Evolutionary conservation across 2,888 invertebrate genomes (phyloP), one percentile per base, ranked within the genome.

Genomic region (Noctua pronuba): DNA sequence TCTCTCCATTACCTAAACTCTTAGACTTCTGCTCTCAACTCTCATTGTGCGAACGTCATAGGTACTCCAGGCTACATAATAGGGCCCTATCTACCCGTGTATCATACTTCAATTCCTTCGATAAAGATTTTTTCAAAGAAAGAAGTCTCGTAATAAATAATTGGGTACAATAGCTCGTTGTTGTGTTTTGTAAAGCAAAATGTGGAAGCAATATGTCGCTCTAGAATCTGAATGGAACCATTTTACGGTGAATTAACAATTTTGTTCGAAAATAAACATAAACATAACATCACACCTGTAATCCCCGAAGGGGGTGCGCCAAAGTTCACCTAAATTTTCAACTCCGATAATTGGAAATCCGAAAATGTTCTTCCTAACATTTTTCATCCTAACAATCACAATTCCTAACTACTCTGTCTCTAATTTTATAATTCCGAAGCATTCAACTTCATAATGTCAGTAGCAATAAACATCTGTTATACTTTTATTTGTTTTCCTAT

Each of bases 51-150:
- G 21, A 65, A 58, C 58, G 49, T 70, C 62, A 71, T 68, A 74
- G 65, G 49, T 75, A 75, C 84, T 72, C 41, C 66, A 75, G 35
- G 10, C 65, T 10, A 46, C 73, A 84, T 77, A 84, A 84, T 75
- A 70, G 77, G 31, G n/a, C 28, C 64, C 64, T 64, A 81, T 81
- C 85, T 55, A 16, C 55, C 44, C 71, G 65, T 73, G 58, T 62
- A 82, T 64, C 73, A 75, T 84, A 76, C 83, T 72, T 86, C 83
- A 86, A 84, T 72, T 85, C 46, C 66, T 82, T 38, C 83, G 65
- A 83, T 84, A 86, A 84, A 83, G 71, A 79, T 71, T 71, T 67
- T 35, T 75, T 71, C 75, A 73, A 86, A 83, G 75, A 74, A 82
- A 75, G 68, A 13, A 78, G 71, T 31, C 38, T 65, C 31, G 71